Evolutionary conservation across 2,888 invertebrate genomes (phyloP).

Genomic region (Polymixis flavicincta): DNA sequence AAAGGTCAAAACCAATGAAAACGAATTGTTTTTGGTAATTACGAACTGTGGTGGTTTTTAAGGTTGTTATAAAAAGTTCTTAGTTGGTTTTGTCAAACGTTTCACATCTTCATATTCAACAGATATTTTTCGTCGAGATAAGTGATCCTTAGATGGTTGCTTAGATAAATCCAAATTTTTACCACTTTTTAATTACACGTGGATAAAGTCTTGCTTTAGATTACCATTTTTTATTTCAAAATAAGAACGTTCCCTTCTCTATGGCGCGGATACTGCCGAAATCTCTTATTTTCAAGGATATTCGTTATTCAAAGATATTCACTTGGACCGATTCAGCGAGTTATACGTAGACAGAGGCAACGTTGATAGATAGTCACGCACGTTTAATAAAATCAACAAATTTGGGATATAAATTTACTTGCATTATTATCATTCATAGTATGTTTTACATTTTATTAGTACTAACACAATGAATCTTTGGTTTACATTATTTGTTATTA

Average conservation of each 20-base stretch:
- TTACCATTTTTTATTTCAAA: not conserved
- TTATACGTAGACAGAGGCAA: not conserved
- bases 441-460: constrained; percentile 47
- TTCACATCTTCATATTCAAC: not conserved
- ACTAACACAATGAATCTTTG: constrained; percentile 64
- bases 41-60: not conserved
- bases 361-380: not conserved
- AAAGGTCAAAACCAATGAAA: not conserved
- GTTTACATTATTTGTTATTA: constrained; percentile 44
- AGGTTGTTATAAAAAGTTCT: too few relatives aligned
- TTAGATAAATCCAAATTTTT: not conserved
- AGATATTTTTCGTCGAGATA: too few relatives aligned
- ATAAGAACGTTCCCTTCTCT: not conserved
- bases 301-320: not conserved
- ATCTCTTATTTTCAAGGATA: not conserved
- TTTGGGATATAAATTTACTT: constrained; percentile 48
- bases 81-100: not conserved
- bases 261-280: not conserved
- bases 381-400: constrained; percentile 7
- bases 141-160: too few relatives aligned
- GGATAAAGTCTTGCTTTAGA: not conserved
- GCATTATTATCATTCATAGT: constrained; percentile 34
- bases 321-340: not conserved
- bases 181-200: not conserved
- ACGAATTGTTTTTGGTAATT: not conserved